Evolutionary conservation across 2,888 invertebrate genomes (phyloP), one percentile per base, ranked within the genome.

Genomic region (Machimus rusticus): DNA sequence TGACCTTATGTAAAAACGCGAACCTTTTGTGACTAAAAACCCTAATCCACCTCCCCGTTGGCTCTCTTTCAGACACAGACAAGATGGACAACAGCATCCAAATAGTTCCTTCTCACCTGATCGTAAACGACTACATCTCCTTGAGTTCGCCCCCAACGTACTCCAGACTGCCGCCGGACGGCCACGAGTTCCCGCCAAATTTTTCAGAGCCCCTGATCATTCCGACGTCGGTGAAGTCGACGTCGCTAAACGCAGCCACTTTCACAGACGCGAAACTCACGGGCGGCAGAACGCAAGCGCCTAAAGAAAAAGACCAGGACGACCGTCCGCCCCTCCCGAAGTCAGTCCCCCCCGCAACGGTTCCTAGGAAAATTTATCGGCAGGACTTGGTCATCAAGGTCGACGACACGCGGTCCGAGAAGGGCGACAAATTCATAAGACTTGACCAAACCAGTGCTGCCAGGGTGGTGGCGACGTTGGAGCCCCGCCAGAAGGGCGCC

Each of bases 141-240:
- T 90, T 92, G n/a, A 90, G 90, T 88, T 90, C 91, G 87, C 93
- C 92, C 78, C 92, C 92, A 85, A 92, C 93, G 84, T 93, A 92
- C 89, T 93, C 93, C 87, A 92, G 93, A 89, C 90, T 93, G 88
- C 93, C 93, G 85, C 93, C 93, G 88, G 93, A 93, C 90, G 93
- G 93, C 86, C 93, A 93, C 90, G 93, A 93, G 89, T 93, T 93
- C 90, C 93, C 93, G 19, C 93, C 92, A 81, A 93, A 93, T 88
- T 93, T 93, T 89, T 92, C 92, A 43, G 93, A 93, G 90, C 92
- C 93, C 87, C 55, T 88, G 77, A 90, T 92, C 88, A 92, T 92
- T 77, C 77, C 86, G 51, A 51, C 37, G 31, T 51, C 37, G 81
- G 87, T 89, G 19, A 81, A 81, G 87, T 87, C 37, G 85, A n/a